These are phyloP conservation scores for Phalloptychus januarius DNA, from an alignment of 2,797 vertebrate genomes.

Conservation along the genomic window DNA sequence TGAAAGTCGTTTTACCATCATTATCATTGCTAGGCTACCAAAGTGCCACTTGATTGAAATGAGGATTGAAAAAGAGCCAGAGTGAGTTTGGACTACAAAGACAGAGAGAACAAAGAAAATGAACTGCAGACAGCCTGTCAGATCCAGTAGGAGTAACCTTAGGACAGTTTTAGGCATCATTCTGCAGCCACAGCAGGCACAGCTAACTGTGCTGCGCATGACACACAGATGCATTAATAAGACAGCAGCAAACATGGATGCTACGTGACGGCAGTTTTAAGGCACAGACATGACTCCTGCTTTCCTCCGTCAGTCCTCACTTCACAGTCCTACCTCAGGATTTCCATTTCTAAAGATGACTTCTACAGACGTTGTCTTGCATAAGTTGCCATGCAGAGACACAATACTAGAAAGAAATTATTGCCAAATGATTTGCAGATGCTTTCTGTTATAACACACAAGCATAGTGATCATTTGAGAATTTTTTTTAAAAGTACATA, in stretches of 20 bases:
- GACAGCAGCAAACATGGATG: constrained; percentile 41
- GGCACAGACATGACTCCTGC: constrained; percentile 42
- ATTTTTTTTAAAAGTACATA: not conserved
- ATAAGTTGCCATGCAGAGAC: not conserved
- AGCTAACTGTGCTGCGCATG: constrained; percentile 61
- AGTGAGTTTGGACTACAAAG: constrained; percentile 47
- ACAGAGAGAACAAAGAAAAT: constrained; percentile 50
- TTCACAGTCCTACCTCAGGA: constrained; percentile 45
- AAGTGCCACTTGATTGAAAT: constrained; percentile 23
- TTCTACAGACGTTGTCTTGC: constrained; percentile 16
- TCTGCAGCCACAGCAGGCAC: constrained; percentile 57
- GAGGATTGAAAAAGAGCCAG: constrained; percentile 21
- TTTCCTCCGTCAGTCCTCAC: constrained; percentile 32
- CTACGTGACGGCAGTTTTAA: constrained; percentile 34
- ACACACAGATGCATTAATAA: constrained; percentile 64
- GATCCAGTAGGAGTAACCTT: constrained; percentile 43
- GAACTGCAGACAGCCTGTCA: constrained; percentile 56
- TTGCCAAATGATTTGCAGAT: not conserved
- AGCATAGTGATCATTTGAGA: not conserved
- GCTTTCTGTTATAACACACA: not conserved
- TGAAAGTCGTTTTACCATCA: constrained; percentile 2
- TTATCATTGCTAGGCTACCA: constrained; percentile 27
- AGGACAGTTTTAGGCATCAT: constrained; percentile 46
- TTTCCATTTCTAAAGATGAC: constrained; percentile 44
- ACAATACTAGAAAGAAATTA: not conserved